Evolutionary conservation across 1,140 invertebrate species (phyloP).

Genomic region (Thalassaphorura encarpata): DNA sequence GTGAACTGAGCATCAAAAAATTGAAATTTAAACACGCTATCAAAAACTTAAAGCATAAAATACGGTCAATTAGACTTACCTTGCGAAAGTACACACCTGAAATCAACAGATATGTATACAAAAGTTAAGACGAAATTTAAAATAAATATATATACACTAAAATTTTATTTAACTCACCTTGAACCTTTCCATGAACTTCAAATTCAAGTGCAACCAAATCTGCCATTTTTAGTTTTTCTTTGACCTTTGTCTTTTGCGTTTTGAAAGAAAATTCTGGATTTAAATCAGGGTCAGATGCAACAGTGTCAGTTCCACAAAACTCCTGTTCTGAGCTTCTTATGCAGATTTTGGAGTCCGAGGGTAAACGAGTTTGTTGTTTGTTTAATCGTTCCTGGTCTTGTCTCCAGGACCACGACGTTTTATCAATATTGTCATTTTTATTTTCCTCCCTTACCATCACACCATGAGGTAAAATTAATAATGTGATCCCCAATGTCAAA

Average conservation of each 20-base stretch:
- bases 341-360: too few relatives aligned
- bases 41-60: neutral
- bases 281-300: neutral
- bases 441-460: too few relatives aligned
- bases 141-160: neutral
- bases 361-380: too few relatives aligned
- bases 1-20: slow-evolving; percentile 48
- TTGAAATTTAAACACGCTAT: neutral
- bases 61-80: slow-evolving; percentile 1
- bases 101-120: slow-evolving; percentile 3
- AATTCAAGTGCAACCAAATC: slow-evolving; percentile 6
- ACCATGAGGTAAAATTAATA: too few relatives aligned
- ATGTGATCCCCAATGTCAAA: too few relatives aligned
- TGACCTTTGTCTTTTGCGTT: too few relatives aligned
- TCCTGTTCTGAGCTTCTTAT: too few relatives aligned
- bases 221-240: neutral
- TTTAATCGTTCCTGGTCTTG: too few relatives aligned
- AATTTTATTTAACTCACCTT: slow-evolving; percentile 11
- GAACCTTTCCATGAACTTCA: slow-evolving; percentile 26
- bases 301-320: too few relatives aligned
- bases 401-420: too few relatives aligned
- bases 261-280: too few relatives aligned
- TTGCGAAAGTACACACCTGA: slow-evolving; percentile 24
- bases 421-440: too few relatives aligned
- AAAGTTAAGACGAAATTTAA: neutral